phyloP scores from a whole-genome alignment of 37 sponge, comb jelly and placozoan genomes.

The Spongia lamella region DNA sequence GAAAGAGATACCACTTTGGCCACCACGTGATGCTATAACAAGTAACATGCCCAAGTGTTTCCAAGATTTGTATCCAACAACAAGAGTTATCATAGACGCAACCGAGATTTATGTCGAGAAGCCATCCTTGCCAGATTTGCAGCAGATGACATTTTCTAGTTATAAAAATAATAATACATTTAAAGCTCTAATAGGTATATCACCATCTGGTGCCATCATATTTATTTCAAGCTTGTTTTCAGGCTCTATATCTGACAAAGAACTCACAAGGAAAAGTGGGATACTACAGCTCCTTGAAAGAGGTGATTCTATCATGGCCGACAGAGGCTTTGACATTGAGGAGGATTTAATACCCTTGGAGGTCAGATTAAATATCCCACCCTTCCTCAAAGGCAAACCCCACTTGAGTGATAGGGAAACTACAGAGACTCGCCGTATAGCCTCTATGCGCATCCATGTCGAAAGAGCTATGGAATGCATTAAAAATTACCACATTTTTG shows the following conservation, averaged over 20 bases:
- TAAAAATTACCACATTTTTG: constrained; percentile 68
- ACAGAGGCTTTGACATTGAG: constrained; percentile 64
- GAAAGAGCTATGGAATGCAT: too few species aligned
- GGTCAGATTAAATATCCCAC: constrained; percentile 59
- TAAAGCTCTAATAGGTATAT: constrained; percentile 44
- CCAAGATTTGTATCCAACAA: constrained; percentile 31
- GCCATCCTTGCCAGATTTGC: constrained; percentile 30
- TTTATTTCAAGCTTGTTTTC: constrained; percentile 44
- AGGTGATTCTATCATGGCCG: constrained; percentile 60
- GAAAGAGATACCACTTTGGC: constrained; percentile 32
- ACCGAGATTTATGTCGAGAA: constrained; percentile 54
- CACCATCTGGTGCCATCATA: constrained; percentile 46
- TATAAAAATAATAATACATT: constrained; percentile 55
- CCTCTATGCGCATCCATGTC: constrained; percentile 63
- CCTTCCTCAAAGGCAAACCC: constrained; percentile 44
- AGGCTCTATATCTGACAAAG: constrained; percentile 52
- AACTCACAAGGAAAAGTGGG: constrained; percentile 37
- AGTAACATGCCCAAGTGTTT: constrained; percentile 33
- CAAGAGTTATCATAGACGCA: constrained; percentile 30
- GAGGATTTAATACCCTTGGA: constrained; percentile 42
- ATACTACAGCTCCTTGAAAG: constrained; percentile 28
- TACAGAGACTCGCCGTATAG: constrained; percentile 44
- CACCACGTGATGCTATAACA: constrained; percentile 14
- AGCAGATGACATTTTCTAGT: constrained; percentile 51
- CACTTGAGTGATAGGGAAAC: constrained; percentile 32